Conservation (phyloP, 1,140 invertebrate genomes). For the Drosophila albomicans region DNA sequence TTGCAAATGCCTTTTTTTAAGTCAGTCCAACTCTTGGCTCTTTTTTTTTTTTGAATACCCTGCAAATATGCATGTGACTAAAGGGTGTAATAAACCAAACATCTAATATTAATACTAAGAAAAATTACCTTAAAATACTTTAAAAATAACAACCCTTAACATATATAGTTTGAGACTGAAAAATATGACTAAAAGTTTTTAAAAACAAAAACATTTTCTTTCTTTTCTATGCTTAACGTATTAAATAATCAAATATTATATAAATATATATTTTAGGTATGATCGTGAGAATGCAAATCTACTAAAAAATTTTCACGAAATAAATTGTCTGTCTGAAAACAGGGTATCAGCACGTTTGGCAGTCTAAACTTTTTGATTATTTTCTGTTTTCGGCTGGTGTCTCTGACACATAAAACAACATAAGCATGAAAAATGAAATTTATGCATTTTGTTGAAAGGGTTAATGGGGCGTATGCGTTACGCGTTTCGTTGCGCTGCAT, state of each 20-base stretch:
- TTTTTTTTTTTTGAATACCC: constrained; percentile 2
- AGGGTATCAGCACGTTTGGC: neutral
- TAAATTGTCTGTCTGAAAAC: too few relatives aligned
- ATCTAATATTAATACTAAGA: too few relatives aligned
- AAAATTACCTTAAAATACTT: too few relatives aligned
- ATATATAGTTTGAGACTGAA: too few relatives aligned
- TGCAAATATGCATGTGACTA: neutral
- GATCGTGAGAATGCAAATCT: too few relatives aligned
- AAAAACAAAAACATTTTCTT: too few relatives aligned
- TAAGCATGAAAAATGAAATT: constrained; percentile 50
- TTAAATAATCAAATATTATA: too few relatives aligned
- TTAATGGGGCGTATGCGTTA: constrained; percentile 55
- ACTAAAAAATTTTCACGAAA: too few relatives aligned
- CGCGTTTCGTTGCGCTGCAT: constrained; percentile 37
- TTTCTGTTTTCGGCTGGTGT: constrained; percentile 14
- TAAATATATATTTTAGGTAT: too few relatives aligned
- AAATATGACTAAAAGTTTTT: too few relatives aligned
- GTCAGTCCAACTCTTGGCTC: neutral
- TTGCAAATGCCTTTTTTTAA: constrained; percentile 55
- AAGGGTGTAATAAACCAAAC: neutral
- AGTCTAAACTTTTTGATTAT: constrained; percentile 5
- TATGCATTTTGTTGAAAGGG: constrained; percentile 67
- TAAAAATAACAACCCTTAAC: too few relatives aligned
- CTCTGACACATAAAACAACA: constrained; percentile 32
- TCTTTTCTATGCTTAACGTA: too few relatives aligned